Evolutionary conservation across 2,113 vertebrate species (phyloP).

Genomic region (Herpetotheres cachinnans): DNA sequence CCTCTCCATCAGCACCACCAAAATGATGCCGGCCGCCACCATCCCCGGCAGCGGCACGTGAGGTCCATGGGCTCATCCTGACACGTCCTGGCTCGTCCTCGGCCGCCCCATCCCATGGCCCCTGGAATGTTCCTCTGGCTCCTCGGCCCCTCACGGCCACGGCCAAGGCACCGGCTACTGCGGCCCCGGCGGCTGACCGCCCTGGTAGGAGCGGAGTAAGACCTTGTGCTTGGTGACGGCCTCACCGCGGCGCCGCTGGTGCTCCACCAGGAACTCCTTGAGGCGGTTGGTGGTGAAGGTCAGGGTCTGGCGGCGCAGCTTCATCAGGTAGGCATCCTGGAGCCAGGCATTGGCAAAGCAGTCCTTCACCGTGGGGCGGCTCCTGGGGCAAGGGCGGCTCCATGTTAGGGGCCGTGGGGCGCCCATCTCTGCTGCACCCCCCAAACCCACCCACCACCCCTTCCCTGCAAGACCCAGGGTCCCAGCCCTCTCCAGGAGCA

Average conservation of each 20-base stretch:
- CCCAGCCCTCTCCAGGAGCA: background rate
- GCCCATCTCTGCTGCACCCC: background rate
- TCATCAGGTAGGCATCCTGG: conserved; percentile 97
- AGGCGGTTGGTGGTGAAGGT: conserved; percentile 95
- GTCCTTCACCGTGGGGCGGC: conserved; percentile 92
- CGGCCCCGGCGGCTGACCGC: conserved; percentile 70
- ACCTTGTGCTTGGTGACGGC: conserved; percentile 94
- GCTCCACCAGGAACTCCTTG: conserved; percentile 93
- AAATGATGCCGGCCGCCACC: background rate
- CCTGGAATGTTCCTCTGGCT: conserved; percentile 75
- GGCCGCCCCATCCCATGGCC: background rate
- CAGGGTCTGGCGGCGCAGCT: conserved; percentile 92
- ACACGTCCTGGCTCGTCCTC: background rate
- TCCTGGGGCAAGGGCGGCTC: conserved; percentile 73
- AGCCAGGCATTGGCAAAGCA: conserved; percentile 94
- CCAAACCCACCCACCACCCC: background rate
- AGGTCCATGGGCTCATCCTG: background rate
- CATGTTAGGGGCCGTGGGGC: accelerated
- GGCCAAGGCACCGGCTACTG: conserved; percentile 67
- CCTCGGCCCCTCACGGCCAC: background rate
- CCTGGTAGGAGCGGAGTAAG: conserved; percentile 92
- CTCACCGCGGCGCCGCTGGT: conserved; percentile 81
- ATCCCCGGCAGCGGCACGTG: background rate
- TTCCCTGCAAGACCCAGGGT: background rate
- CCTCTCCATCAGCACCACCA: background rate